Percentiles rank a stretch among this genome's conserved stretches.
Conservation (phyloP, 1,140 invertebrate genomes). For the Halyomorpha halys region DNA sequence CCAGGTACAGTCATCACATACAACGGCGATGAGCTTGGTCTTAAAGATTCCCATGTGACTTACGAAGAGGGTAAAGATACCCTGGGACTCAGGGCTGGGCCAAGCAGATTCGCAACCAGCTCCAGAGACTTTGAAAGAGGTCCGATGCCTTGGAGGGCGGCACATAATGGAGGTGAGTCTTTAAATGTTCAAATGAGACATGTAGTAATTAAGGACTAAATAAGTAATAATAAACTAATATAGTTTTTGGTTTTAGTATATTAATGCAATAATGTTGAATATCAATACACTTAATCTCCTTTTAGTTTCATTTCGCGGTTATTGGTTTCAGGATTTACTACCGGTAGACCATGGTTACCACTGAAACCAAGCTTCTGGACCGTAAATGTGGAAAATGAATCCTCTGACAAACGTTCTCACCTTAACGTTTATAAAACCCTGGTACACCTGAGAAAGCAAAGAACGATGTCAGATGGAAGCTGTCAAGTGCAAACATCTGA, state of each 20-base stretch:
- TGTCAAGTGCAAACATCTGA: no score
- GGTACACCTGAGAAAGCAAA: neutral
- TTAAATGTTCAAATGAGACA: no score
- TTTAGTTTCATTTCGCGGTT: neutral
- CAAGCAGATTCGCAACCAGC: conserved; percentile 37
- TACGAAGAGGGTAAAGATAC: conserved; percentile 45
- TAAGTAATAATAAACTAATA: no score
- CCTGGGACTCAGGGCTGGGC: conserved; percentile 34
- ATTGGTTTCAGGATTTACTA: conserved; percentile 14
- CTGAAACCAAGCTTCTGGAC: neutral
- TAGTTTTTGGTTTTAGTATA: no score
- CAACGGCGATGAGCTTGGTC: conserved; percentile 34
- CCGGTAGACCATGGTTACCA: conserved; percentile 8
- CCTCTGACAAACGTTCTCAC: neutral
- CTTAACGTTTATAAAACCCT: conserved; percentile 17
- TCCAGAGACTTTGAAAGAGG: conserved; percentile 30
- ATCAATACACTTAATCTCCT: no score
- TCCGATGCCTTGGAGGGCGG: conserved; percentile 60
- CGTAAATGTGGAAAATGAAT: neutral
- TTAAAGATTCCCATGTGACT: conserved; percentile 47
- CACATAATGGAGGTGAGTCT: conserved; percentile 43
- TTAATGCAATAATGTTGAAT: no score
- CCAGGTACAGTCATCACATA: conserved; percentile 46
- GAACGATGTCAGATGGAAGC: conserved; percentile 9
- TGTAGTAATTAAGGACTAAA: no score